Percentiles rank a stretch among this genome's conserved stretches.
phyloP scores from a whole-genome alignment of 2,113 vertebrate genomes.

The Halcyon malimbica region DNA sequence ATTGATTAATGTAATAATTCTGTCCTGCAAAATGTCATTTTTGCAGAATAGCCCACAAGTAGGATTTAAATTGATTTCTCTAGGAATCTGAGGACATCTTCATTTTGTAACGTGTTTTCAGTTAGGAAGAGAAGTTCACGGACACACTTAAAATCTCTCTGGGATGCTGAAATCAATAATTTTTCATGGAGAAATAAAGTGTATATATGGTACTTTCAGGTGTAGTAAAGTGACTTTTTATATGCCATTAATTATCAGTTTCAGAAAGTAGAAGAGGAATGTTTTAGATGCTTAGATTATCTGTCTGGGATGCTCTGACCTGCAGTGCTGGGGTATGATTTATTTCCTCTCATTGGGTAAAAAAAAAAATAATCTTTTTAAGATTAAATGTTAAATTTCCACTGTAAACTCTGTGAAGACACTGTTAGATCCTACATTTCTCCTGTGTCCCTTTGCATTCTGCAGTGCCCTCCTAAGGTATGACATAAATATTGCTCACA shows the following conservation, averaged over 20 bases:
- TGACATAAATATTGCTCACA: background rate
- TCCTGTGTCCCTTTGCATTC: background rate
- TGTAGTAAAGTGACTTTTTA: background rate
- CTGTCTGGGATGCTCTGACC: background rate
- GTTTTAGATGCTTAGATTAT: background rate
- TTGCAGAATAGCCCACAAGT: background rate
- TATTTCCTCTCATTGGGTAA: background rate
- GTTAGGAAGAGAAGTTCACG: background rate
- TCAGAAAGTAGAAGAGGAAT: background rate
- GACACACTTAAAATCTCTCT: background rate
- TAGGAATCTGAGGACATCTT: background rate
- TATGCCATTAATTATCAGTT: background rate
- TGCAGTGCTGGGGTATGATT: background rate
- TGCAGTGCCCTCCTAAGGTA: slow-evolving; percentile 11
- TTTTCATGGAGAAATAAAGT: background rate
- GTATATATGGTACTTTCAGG: background rate
- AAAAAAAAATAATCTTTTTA: background rate
- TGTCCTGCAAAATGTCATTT: background rate
- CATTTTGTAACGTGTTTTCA: background rate
- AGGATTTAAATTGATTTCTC: background rate
- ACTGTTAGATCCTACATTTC: background rate
- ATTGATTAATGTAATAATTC: background rate
- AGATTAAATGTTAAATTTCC: slow-evolving; percentile 3
- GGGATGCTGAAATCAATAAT: background rate
- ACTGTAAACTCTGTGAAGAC: background rate